These are phyloP conservation scores for Phenganax subtilis DNA, from an alignment of 92 coral and sea anemone species.

Conservation along the genomic window DNA sequence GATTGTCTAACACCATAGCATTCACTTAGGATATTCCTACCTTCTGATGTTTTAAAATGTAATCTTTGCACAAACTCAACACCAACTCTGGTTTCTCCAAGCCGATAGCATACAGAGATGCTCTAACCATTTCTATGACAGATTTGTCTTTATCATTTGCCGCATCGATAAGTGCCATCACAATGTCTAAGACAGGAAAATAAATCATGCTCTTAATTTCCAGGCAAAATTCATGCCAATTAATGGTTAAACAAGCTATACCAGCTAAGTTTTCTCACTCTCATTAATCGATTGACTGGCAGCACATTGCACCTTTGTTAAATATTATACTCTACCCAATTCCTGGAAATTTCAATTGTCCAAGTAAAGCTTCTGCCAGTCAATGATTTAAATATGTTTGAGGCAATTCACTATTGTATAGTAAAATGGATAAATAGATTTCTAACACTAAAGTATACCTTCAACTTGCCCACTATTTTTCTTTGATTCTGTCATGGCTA, in stretches of 20 bases:
- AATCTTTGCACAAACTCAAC: slow-evolving; percentile 70
- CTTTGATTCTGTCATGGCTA: not conserved
- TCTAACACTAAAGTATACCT: not conserved
- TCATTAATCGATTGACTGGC: too few relatives aligned
- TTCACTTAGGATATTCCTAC: slow-evolving; percentile 25
- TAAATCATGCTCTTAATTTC: not conserved
- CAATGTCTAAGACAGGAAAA: slow-evolving; percentile 28
- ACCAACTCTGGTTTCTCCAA: slow-evolving; percentile 91
- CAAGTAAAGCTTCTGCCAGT: too few relatives aligned
- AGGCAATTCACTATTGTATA: too few relatives aligned
- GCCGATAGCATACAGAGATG: slow-evolving; percentile 89
- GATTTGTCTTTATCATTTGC: slow-evolving; percentile 79
- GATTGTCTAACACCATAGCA: too few relatives aligned
- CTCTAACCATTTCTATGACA: slow-evolving; percentile 72
- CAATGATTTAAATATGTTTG: too few relatives aligned
- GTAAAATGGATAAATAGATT: too few relatives aligned
- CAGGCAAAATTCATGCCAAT: not conserved
- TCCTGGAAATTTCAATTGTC: too few relatives aligned
- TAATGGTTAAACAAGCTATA: not conserved
- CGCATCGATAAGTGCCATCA: slow-evolving; percentile 87
- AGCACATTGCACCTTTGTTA: too few relatives aligned
- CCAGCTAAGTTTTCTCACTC: too few relatives aligned
- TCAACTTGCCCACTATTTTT: not conserved
- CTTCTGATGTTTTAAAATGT: slow-evolving; percentile 91
- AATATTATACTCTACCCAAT: too few relatives aligned